Conservation (phyloP, 2,113 vertebrate species). For the Sebastes fasciatus region DNA sequence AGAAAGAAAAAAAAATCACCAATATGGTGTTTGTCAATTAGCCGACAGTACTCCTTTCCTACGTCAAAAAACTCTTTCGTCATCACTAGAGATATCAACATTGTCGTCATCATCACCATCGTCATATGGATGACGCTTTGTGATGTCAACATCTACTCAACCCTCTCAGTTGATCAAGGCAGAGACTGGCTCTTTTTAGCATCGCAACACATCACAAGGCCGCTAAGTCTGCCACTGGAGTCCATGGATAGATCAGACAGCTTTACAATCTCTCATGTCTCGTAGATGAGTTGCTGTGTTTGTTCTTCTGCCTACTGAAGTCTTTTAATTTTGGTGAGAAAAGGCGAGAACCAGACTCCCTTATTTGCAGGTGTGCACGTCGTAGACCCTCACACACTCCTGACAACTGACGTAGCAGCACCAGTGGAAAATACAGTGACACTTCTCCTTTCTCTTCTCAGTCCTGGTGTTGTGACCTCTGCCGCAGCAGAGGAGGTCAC, state of each 20-base stretch:
- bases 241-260: constrained; percentile 34
- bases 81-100: constrained; percentile 27
- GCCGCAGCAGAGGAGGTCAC: constrained; percentile 96
- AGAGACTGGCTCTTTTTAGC: constrained; percentile 55
- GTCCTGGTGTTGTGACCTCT: constrained; percentile 97
- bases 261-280: constrained; percentile 51
- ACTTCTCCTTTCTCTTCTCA: constrained; percentile 97
- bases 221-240: constrained; percentile 26
- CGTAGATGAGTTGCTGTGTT: constrained; percentile 25
- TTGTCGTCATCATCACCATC: constrained; percentile 21
- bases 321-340: constrained; percentile 50
- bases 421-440: constrained; percentile 99
- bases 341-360: neutral
- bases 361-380: constrained; percentile 99
- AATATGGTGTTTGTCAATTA: constrained; percentile 77
- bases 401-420: constrained; percentile 99
- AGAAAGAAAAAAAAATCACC: constrained; percentile 64
- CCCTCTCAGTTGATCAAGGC: constrained; percentile 51
- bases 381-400: constrained; percentile 94
- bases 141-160: constrained; percentile 32
- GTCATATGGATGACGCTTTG: constrained; percentile 25
- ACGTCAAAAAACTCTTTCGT: constrained; percentile 51
- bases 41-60: constrained; percentile 56
- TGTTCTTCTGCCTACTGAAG: constrained; percentile 40
- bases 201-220: constrained; percentile 40